Conservation (phyloP, 1,140 invertebrate genomes). For the Conus ventricosus region DNA sequence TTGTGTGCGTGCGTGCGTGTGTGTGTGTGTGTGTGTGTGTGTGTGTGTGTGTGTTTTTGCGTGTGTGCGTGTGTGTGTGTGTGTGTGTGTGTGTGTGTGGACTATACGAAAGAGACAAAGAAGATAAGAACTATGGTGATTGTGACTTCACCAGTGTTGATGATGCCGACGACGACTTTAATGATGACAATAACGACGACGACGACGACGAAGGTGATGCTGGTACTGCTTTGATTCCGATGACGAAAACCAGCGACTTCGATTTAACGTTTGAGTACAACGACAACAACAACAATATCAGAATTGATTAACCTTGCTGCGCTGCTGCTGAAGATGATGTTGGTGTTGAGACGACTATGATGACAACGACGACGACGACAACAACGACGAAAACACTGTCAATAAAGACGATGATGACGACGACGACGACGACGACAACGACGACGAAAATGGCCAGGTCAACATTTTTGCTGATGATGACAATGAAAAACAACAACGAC, state of each 20-base stretch:
- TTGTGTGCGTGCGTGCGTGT: no score
- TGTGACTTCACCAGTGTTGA: no score
- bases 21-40: no score
- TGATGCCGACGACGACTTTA: no score
- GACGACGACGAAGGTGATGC: slow-evolving; percentile 9
- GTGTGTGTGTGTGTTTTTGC: no score
- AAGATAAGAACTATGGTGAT: no score
- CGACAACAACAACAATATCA: slow-evolving; percentile 16
- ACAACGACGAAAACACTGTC: slow-evolving; percentile 22
- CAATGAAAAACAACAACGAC: not conserved
- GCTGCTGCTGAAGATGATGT: slow-evolving; percentile 41
- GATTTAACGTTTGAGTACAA: slow-evolving; percentile 27
- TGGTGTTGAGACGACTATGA: slow-evolving; percentile 38
- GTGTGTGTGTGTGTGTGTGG: no score
- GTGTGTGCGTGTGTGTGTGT: no score
- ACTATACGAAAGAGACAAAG: no score
- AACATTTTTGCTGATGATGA: not conserved
- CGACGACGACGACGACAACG: not conserved
- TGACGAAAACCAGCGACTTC: slow-evolving; percentile 28
- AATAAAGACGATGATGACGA: not conserved
- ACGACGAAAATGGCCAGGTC: not conserved
- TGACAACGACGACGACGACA: slow-evolving; percentile 10
- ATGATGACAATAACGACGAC: slow-evolving; percentile 30
- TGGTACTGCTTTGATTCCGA: not conserved
- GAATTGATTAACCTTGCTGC: slow-evolving; percentile 40